Evolutionary conservation across 2,797 vertebrate species (phyloP), one percentile per base, ranked within the genome.

Genomic region (Enteromius treurensis): DNA sequence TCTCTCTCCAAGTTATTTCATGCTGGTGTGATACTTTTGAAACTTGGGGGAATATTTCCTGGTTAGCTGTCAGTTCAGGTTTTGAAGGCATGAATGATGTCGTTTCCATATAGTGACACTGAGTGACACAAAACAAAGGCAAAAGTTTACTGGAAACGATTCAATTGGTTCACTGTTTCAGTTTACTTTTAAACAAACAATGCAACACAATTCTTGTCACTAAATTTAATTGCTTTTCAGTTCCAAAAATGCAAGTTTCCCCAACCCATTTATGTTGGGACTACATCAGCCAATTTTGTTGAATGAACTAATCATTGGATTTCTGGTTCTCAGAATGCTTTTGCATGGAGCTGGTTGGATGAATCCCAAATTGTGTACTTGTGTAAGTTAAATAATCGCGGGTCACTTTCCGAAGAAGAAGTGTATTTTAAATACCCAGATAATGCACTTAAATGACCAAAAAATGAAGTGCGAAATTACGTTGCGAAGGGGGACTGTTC

Each of bases 11-110:
- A 58, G 78, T 86, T 87, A 80, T 83, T 82, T 74, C 19, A 67
- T 1, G 83, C 86, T 89, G 89, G 88, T 67, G 51, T 71, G 53
- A 86, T 83, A 34, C 71, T 88, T 88, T 80, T 76, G 23, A 68
- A 74, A 82, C 51, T 75, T 65, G 84, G 73, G 19, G 84, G 75
- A 86, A 85, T 80, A 42, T 85, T 85, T 47, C 23, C 45, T 78
- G 53, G 32, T 62, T 70, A 19, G 51, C 26, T 75, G n/a, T 13
- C 49, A 37, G 37, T 73, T 80, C 42, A 42, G 17, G 10, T 58
- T 14, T 23, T 37, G 62, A 37, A 45, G 26, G 53, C 55, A 32
- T 47, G 53, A 77, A 49, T 71, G n/a, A 32, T 79, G 14, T 15
- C 7, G 3, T 47, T 29, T 10, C 29, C 21, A 15, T 15, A 55